Evolutionary conservation across 1,140 invertebrate species (phyloP), one percentile per base, ranked within the genome.

Genomic region (Galendromus occidentalis): DNA sequence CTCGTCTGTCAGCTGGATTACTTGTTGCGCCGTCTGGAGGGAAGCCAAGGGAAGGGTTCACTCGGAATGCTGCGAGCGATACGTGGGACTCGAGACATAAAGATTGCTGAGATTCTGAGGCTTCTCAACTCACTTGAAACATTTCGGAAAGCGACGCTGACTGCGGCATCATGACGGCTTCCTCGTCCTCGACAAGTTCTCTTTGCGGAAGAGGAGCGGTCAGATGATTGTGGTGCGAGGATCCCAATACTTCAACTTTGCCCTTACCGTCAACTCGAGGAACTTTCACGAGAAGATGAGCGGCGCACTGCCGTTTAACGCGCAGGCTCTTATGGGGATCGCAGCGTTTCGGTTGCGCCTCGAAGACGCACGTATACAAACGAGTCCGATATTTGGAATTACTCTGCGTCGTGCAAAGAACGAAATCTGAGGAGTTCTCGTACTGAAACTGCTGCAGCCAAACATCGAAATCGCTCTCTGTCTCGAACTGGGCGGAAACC

Each of bases 391-490:
- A 59, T 22, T 59, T 59, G 22, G 51, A 17, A 59, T 59, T 59
- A 25, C 51, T 59, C 9, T 59, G 51, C 9, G 51, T 59, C 33
- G 51, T 59, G 20, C 51, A 59, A 14, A 59, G 22, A 17, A 59
- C 51, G 9, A 59, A 59, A 25, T 59, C 51, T 14, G 51, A 59
- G 17, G 51, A 17, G 20, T 59, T 25, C 20, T 59, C 51, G 51
- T 59, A 59, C 51, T 59, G 51, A 9, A 59, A 59, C 51, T 59
- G 51, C 22, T 59, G 51, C 25, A 59, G 51, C 51, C 51, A 59
- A 17, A 59, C 14, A 25, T 59, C 51, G 22, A 59, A 59, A 9
- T 59, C 51, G 22, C 25, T 25, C 20, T 59, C 51, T 6, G 51
- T 59, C 14, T 59, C 51, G 2, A 59, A 33, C 20, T 59, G 51